Percentiles rank a stretch among this genome's conserved stretches.
These are phyloP conservation scores for Lycorma delicatula DNA, from an alignment of 1,140 invertebrate genomes.

Conservation along the genomic window DNA sequence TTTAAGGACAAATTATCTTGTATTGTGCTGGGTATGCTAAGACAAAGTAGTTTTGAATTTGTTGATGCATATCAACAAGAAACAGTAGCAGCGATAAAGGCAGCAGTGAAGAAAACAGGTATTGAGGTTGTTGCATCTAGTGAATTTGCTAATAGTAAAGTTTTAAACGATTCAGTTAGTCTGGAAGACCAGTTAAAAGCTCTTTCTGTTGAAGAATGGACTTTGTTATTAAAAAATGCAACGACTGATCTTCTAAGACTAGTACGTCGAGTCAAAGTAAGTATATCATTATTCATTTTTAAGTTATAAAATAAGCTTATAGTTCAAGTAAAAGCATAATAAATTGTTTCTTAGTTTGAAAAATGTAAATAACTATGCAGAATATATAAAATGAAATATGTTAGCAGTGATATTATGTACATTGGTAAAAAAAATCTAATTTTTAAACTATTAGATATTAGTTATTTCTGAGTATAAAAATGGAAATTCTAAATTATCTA, in stretches of 20 bases:
- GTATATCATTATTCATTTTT: too few species aligned
- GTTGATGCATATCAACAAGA: conserved; percentile 84
- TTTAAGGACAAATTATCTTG: conserved; percentile 74
- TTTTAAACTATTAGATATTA: too few species aligned
- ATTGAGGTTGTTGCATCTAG: conserved; percentile 66
- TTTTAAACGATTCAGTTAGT: conserved; percentile 38
- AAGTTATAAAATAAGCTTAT: too few species aligned
- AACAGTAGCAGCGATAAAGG: conserved; percentile 77
- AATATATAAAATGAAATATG: too few species aligned
- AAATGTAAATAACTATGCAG: too few species aligned
- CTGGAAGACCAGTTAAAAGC: conserved; percentile 45
- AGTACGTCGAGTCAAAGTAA: conserved; percentile 54
- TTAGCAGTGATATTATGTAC: too few species aligned
- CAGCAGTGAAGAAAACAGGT: conserved; percentile 79
- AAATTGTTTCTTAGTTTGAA: too few species aligned
- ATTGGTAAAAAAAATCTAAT: too few species aligned
- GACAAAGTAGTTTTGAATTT: conserved; percentile 79
- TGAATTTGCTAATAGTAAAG: conserved; percentile 38
- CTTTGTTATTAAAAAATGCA: conserved; percentile 63
- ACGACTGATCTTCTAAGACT: conserved; percentile 49
- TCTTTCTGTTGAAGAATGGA: conserved; percentile 67
- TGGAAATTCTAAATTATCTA: too few species aligned
- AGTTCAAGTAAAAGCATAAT: too few species aligned
- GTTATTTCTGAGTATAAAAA: too few species aligned
- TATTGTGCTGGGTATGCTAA: conserved; percentile 79